phyloP scores from a whole-genome alignment of 1,140 invertebrate species.

The Lethocerus indicus region DNA sequence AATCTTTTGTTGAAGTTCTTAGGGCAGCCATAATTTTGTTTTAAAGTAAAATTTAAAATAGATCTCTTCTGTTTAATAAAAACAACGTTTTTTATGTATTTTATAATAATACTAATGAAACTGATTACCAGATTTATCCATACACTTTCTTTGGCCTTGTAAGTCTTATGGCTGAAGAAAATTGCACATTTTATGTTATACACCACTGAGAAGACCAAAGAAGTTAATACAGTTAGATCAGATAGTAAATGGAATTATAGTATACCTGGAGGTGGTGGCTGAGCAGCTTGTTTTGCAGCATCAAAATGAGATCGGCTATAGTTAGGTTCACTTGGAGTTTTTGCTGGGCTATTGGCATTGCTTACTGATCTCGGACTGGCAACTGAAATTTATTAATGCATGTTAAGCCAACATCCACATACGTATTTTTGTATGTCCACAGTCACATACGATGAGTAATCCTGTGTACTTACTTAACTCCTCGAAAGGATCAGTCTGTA shows the following conservation, averaged over 20 bases:
- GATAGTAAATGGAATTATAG: neutral
- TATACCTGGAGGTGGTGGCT: conserved; percentile 13
- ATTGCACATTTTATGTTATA: too few relatives aligned
- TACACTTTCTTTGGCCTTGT: too few relatives aligned
- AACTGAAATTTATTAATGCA: neutral
- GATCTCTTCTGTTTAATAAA: neutral
- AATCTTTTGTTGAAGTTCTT: neutral
- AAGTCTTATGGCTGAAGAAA: too few relatives aligned
- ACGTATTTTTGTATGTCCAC: neutral
- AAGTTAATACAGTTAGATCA: neutral
- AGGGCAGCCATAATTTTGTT: neutral
- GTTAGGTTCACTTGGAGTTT: conserved; percentile 24
- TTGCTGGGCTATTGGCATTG: conserved; percentile 20
- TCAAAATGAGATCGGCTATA: conserved; percentile 53
- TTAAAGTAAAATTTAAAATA: neutral
- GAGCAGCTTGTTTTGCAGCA: conserved; percentile 22
- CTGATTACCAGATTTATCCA: too few relatives aligned
- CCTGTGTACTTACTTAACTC: conserved; percentile 25
- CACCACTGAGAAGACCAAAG: neutral
- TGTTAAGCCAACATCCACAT: neutral
- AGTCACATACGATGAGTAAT: neutral
- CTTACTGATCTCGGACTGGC: conserved; percentile 9
- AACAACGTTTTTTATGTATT: neutral
- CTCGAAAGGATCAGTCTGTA: conserved; percentile 35
- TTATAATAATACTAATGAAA: neutral